Evolutionary conservation across 2,888 invertebrate species (phyloP).

Genomic region (Pteria penguin): DNA sequence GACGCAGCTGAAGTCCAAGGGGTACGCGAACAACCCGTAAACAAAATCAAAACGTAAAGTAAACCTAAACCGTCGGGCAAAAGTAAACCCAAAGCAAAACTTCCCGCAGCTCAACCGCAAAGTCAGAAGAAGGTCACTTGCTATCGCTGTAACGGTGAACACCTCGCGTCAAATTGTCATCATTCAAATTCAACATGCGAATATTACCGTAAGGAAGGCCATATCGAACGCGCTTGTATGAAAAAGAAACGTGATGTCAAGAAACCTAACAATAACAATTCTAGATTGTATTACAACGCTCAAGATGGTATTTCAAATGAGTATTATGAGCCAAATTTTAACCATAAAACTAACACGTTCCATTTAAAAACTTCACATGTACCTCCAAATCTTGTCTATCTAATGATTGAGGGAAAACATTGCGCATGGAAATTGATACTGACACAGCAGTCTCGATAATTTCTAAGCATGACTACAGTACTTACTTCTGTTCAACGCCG

Average conservation of each 20-base stretch:
- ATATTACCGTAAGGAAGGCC: constrained; percentile 1
- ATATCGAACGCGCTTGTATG: constrained; percentile 9
- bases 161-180: not conserved
- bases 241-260: constrained; percentile 11
- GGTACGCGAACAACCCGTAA: not conserved
- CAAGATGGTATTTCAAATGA: not conserved
- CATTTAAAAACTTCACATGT: constrained; percentile 1
- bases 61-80: not conserved
- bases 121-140: not conserved
- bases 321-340: not conserved
- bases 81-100: not conserved
- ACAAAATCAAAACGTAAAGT: not conserved
- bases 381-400: not conserved
- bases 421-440: not conserved
- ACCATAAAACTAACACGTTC: constrained; percentile 7
- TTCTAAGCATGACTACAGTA: not conserved
- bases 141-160: constrained; percentile 11
- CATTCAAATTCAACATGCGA: not conserved
- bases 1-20: constrained; percentile 31
- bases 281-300: not conserved
- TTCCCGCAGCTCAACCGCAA: not conserved
- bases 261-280: not conserved
- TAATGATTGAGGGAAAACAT: constrained; percentile 1
- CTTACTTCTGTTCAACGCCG: not conserved
- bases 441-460: not conserved